A percentile compares a stretch with the other conserved stretches of the same genome.
Evolutionary conservation across 2,888 invertebrate genomes (phyloP).

Genomic region (Hirtodrosophila alboralis): DNA sequence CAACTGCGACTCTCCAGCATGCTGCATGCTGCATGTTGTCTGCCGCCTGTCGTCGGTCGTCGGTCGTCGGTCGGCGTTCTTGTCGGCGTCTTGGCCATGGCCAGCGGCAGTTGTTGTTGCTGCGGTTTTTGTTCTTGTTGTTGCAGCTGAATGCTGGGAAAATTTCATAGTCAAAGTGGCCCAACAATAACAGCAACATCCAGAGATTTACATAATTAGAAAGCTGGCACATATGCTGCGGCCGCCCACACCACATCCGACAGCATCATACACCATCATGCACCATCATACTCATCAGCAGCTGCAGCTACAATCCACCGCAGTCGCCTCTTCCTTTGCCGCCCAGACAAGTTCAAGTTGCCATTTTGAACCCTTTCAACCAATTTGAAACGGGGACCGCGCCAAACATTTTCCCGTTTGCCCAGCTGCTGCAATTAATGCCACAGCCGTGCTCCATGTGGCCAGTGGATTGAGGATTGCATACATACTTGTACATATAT

Average conservation of each 20-base stretch:
- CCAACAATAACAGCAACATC: conserved; percentile 24
- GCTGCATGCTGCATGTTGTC: conserved; percentile 33
- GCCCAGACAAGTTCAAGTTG: conserved; percentile 78
- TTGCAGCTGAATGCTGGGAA: conserved; percentile 33
- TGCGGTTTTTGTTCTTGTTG: conserved; percentile 26
- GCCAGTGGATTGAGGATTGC: conserved; percentile 40
- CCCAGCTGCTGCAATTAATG: conserved; percentile 80
- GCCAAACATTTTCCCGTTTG: conserved; percentile 53
- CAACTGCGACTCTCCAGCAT: too few species aligned
- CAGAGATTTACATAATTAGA: conserved; percentile 76
- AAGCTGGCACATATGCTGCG: conserved; percentile 75
- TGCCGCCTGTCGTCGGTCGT: conserved; percentile 39
- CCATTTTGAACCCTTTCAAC: conserved; percentile 74
- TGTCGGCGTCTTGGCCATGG: conserved; percentile 24
- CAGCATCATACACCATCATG: background rate
- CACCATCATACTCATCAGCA: conserved; percentile 14
- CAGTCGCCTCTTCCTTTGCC: conserved; percentile 5
- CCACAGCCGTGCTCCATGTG: conserved; percentile 57
- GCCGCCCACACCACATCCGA: conserved; percentile 47
- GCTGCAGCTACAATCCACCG: conserved; percentile 36
- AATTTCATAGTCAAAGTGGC: conserved; percentile 22
- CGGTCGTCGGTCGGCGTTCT: conserved; percentile 30
- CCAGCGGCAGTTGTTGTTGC: conserved; percentile 37
- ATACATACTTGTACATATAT: conserved; percentile 20
- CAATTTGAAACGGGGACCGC: conserved; percentile 65